phyloP scores from a whole-genome alignment of 2,113 vertebrate genomes.

The Oryzias celebensis region DNA sequence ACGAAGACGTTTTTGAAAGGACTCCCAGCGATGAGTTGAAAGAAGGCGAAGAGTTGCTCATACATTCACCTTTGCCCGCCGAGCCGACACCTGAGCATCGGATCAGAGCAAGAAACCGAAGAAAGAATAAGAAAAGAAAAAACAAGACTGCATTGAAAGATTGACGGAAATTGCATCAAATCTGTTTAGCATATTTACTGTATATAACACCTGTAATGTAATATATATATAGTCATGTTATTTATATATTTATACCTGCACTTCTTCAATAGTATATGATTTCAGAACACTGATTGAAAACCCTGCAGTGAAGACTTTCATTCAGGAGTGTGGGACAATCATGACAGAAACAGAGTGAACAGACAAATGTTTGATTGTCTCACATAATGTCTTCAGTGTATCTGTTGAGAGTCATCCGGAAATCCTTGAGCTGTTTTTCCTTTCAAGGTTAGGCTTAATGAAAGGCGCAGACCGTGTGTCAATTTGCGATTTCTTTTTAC shows the following conservation, averaged over 20 bases:
- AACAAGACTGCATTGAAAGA: constrained; percentile 64
- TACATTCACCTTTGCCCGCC: constrained; percentile 76
- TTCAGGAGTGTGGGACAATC: constrained; percentile 67
- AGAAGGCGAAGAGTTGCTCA: constrained; percentile 73
- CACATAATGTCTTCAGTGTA: constrained; percentile 72
- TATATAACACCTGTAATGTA: constrained; percentile 78
- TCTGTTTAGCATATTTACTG: constrained; percentile 81
- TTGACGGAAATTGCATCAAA: constrained; percentile 73
- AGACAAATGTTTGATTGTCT: constrained; percentile 80
- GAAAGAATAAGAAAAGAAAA: constrained; percentile 16
- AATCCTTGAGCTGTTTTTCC: constrained; percentile 58
- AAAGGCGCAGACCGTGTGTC: constrained; percentile 50
- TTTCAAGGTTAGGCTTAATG: constrained; percentile 5
- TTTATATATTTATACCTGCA: constrained; percentile 66
- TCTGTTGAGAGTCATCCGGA: constrained; percentile 58
- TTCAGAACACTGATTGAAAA: constrained; percentile 77
- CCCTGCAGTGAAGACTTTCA: constrained; percentile 77
- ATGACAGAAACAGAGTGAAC: constrained; percentile 77
- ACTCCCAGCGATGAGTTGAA: constrained; percentile 68
- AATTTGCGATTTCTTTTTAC: constrained; percentile 46
- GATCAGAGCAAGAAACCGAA: constrained; percentile 70
- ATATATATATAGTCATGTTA: constrained; percentile 71
- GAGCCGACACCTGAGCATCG: constrained; percentile 46
- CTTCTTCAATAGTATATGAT: constrained; percentile 69
- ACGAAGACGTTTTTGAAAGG: constrained; percentile 60